Conservation (phyloP, 2,888 invertebrate genomes). For the Polyommatus icarus region DNA sequence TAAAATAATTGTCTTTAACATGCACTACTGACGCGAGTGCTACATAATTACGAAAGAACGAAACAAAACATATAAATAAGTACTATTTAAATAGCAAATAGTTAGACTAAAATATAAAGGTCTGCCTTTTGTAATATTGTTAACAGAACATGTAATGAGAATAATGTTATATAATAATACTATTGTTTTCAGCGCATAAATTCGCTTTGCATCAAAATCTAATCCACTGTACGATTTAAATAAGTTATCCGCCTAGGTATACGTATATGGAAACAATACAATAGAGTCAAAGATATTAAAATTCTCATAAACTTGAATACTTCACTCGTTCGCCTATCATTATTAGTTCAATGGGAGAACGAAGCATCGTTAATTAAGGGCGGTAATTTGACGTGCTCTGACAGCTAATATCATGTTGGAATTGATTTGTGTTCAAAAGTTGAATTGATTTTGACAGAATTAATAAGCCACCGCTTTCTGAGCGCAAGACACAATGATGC, state of each 20-base stretch:
- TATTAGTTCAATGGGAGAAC: conserved; percentile 60
- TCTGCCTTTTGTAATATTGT: not conserved
- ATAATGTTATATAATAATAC: too few relatives aligned
- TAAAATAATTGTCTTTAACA: not conserved
- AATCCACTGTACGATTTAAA: not conserved
- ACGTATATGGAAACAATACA: not conserved
- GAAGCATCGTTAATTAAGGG: conserved; percentile 67
- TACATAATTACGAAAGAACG: not conserved
- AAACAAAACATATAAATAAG: not conserved
- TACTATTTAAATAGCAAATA: not conserved
- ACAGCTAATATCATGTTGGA: conserved; percentile 76
- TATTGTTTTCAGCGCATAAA: too few relatives aligned
- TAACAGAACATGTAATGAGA: too few relatives aligned
- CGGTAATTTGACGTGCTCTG: conserved; percentile 74
- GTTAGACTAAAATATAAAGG: not conserved
- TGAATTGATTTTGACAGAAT: conserved; percentile 78
- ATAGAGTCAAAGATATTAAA: conserved; percentile 33
- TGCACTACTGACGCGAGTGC: not conserved
- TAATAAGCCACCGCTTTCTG: conserved; percentile 75
- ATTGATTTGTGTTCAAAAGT: conserved; percentile 78
- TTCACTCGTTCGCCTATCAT: conserved; percentile 47
- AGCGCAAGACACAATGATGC: conserved; percentile 36
- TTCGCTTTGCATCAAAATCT: too few relatives aligned
- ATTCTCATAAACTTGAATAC: conserved; percentile 37
- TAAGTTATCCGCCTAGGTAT: not conserved